Evolutionary conservation across 2,113 vertebrate genomes (phyloP).

Genomic region (Neodon shergylaensis): DNA sequence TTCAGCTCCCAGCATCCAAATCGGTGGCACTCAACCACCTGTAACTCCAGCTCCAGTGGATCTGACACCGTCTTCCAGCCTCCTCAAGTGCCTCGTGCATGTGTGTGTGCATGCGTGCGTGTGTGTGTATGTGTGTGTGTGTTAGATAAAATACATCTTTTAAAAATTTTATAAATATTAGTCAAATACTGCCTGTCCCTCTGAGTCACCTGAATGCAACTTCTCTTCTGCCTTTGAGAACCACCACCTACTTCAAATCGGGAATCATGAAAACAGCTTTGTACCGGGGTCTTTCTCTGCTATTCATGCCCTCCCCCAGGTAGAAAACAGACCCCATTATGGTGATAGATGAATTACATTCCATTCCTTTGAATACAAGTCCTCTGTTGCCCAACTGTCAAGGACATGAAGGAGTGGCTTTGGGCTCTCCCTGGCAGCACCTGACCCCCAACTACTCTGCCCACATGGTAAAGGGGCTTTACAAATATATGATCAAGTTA

Average conservation of each 20-base stretch:
- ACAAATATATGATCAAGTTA: not conserved
- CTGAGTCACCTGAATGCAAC: not conserved
- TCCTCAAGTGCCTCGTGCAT: no score
- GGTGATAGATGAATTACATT: not conserved
- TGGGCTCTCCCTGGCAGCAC: fast-evolving
- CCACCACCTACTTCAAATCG: not conserved
- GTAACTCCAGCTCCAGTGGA: not conserved
- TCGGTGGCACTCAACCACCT: not conserved
- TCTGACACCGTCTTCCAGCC: not conserved
- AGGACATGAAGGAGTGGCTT: not conserved
- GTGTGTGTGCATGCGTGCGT: not conserved
- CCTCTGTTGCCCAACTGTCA: not conserved
- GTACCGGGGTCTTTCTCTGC: not conserved
- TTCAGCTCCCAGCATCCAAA: not conserved
- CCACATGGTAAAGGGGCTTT: not conserved
- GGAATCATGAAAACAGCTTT: not conserved
- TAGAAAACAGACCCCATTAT: not conserved
- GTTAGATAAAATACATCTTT: not conserved
- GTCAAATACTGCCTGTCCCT: not conserved
- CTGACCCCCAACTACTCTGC: not conserved
- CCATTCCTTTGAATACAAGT: not conserved
- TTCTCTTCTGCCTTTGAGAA: not conserved
- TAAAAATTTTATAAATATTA: not conserved
- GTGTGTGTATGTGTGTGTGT: not conserved
- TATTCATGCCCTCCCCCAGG: fast-evolving